phyloP scores from a whole-genome alignment of 1,140 invertebrate species.

The Diprion similis region DNA sequence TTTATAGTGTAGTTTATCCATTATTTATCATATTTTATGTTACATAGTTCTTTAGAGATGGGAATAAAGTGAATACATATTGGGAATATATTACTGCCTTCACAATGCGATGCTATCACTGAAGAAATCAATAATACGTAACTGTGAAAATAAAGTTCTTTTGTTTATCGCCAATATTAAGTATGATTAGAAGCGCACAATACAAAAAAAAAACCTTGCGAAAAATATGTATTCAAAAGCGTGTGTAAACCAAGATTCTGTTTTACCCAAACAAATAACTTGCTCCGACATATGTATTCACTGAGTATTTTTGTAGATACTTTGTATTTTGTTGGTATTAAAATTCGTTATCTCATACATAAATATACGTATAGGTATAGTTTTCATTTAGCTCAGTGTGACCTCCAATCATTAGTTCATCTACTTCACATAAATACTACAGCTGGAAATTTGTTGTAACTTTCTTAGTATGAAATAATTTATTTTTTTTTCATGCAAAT shows the following conservation, averaged over 20 bases:
- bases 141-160: background rate
- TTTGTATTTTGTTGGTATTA: background rate
- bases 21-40: background rate
- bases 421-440: slow-evolving; percentile 15
- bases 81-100: background rate
- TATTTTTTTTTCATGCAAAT: background rate
- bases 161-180: background rate
- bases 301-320: slow-evolving; percentile 4
- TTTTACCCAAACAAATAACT: background rate
- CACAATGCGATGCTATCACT: background rate
- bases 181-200: too few relatives aligned
- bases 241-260: background rate
- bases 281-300: background rate
- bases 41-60: background rate
- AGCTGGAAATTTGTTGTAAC: background rate
- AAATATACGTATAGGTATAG: background rate
- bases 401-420: slow-evolving; percentile 25
- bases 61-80: slow-evolving; percentile 30
- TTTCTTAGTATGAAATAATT: too few relatives aligned
- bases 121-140: background rate
- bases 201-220: too few relatives aligned
- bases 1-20: background rate
- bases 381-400: slow-evolving; percentile 30
- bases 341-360: background rate
- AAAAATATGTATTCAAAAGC: too few relatives aligned